These are phyloP conservation scores for Phyllostomus hastatus DNA, from an alignment of 2,113 vertebrate species.

Conservation along the genomic window DNA sequence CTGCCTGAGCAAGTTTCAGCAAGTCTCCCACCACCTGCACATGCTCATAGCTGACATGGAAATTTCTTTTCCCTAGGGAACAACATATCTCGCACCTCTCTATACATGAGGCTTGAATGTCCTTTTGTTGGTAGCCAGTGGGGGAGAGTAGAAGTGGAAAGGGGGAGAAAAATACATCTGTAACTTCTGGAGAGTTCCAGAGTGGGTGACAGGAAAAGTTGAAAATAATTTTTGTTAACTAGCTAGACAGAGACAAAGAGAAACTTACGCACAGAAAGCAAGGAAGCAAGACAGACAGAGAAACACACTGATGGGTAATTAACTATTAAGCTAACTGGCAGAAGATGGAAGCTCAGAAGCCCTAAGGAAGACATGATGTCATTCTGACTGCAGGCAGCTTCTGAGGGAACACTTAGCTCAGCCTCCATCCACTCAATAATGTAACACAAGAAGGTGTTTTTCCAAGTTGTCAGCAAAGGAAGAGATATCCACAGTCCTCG, in stretches of 20 bases:
- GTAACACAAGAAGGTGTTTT: constrained; percentile 25
- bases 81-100: constrained; percentile 24
- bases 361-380: constrained; percentile 61
- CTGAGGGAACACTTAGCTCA: constrained; percentile 41
- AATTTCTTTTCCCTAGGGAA: constrained; percentile 41
- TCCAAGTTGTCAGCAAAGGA: background rate
- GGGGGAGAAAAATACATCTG: background rate
- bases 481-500: background rate
- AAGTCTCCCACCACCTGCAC: background rate
- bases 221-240: constrained; percentile 38
- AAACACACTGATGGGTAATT: constrained; percentile 29
- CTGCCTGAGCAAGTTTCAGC: background rate
- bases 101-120: constrained; percentile 39
- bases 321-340: constrained; percentile 51
- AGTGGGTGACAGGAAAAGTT: constrained; percentile 29
- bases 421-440: background rate
- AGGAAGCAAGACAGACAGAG: background rate
- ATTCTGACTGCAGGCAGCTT: constrained; percentile 59
- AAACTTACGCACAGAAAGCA: background rate
- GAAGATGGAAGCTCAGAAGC: constrained; percentile 46
- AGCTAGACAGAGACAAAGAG: constrained; percentile 8
- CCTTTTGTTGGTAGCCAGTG: constrained; percentile 8
- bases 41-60: background rate
- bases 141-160: background rate
- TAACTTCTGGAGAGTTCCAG: background rate